Base-by-base conservation (phyloP, 2,888 invertebrate genomes). In the Melolontha melolontha region DNA sequence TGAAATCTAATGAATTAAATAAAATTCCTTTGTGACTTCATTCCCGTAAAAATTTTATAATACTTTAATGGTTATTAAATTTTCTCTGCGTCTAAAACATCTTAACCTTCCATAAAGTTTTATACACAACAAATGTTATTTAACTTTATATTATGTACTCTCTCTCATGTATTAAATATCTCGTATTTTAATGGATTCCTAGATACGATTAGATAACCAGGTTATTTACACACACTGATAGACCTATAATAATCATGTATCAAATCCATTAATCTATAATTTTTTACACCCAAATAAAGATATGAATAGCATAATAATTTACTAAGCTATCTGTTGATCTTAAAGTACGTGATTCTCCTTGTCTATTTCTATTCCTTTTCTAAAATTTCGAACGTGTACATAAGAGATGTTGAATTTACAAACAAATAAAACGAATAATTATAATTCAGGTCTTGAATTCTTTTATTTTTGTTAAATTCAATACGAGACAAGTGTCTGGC, bases 261-360 rank as follows among this genome's bases (percentile, higher is more conserved):
- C 54, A 17, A 29, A 14, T 44, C 44, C 54, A 44, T 59, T 59
- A 44, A 59, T 59, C 59, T 59, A 27, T 47, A 59, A 59, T 59
- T 59, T n/a, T 59, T 59, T 44, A 42, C 42, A 59, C 59, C 59
- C 14, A 59, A 42, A 59, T 59, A 40, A 17, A 54, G 17, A n/a
- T 14, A 59, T 47, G 42, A 59, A 59, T 59, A 59, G 59, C 14
- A 16, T 47, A 47, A 54, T 17, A 54, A 54, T 44, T 59, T 16
- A 12, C 27, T 5, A 12, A 11, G 10, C 39, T 54, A 55, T 55
- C 55, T 55, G 17, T 8, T 10, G 1, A 34, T 34, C 34, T 34
- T 34, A 4, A 22, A 2, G 22, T 22, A 22, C 22, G 22, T 22
- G 22, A 22, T 22, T 22, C 4, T 22, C n/a, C 22, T 22, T 2